A percentile compares a stretch with the other conserved stretches of the same genome.
phyloP scores from a whole-genome alignment of 2,888 invertebrate genomes.

The Rhopalosiphum nymphaeae region DNA sequence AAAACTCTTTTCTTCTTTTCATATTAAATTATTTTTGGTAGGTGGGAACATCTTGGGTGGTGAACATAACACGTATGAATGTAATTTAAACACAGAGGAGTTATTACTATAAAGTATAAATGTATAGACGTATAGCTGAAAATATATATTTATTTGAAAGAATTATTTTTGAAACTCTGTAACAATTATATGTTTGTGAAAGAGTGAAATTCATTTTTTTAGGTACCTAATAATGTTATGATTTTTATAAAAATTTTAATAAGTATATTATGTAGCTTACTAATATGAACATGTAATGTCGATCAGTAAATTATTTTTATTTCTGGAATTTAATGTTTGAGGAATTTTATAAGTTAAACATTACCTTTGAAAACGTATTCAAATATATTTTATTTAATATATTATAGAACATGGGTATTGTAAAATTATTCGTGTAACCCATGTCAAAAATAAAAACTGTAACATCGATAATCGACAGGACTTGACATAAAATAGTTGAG shows the following conservation, averaged over 20 bases:
- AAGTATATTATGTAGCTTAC: neutral
- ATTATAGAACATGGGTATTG: neutral
- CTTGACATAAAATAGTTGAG: neutral
- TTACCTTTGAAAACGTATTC: neutral
- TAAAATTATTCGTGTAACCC: neutral
- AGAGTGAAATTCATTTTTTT: neutral
- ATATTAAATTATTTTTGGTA: conserved; percentile 12
- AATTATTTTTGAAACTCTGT: neutral
- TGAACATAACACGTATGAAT: conserved; percentile 32
- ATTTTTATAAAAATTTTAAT: neutral
- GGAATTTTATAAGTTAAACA: neutral
- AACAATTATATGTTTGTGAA: conserved; percentile 5
- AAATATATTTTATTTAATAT: neutral
- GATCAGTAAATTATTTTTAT: neutral
- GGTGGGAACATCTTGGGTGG: conserved; percentile 61
- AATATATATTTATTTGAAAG: neutral
- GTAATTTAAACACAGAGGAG: conserved; percentile 32
- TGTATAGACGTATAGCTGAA: neutral
- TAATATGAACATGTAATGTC: neutral
- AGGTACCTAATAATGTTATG: neutral
- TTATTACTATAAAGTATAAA: neutral
- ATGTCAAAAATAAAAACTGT: neutral
- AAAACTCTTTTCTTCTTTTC: conserved; percentile 24
- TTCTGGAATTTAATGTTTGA: neutral
- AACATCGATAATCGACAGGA: neutral